Percentiles rank a stretch among this genome's conserved stretches.
Conservation (phyloP, 2,113 vertebrate species). For the Trinectes maculatus region DNA sequence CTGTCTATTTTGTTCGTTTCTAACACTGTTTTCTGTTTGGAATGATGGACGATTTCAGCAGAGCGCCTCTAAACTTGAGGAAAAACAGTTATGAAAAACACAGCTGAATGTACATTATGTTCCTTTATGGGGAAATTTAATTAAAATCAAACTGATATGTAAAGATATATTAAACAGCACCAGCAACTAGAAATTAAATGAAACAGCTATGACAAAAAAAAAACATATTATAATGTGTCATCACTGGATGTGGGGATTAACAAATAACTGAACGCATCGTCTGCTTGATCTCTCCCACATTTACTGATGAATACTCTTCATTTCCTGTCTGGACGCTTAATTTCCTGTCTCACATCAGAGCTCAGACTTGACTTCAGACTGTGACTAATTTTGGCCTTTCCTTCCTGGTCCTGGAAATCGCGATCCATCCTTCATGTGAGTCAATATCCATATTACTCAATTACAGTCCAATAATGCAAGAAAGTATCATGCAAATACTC, state of each 20-base stretch:
- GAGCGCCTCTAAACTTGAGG: background rate
- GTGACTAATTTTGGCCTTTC: conserved; percentile 5
- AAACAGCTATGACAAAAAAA: background rate
- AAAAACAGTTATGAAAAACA: background rate
- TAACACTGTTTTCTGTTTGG: conserved; percentile 36
- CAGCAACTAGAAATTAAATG: conserved; percentile 7
- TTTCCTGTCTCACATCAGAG: conserved; percentile 16
- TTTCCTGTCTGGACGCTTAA: conserved; percentile 34
- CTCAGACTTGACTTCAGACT: conserved; percentile 8
- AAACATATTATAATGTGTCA: background rate
- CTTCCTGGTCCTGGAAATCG: conserved; percentile 3
- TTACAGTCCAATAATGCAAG: conserved; percentile 52
- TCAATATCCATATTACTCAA: conserved; percentile 34
- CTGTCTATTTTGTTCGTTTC: conserved; percentile 37
- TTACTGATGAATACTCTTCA: conserved; percentile 17
- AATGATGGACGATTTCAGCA: conserved; percentile 30
- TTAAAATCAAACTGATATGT: conserved; percentile 29
- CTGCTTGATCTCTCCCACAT: conserved; percentile 14
- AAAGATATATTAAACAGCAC: conserved; percentile 15
- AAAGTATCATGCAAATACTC: conserved; percentile 65
- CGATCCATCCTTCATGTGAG: background rate
- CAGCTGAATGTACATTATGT: conserved; percentile 6
- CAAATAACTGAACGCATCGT: conserved; percentile 15
- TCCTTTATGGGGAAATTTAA: conserved; percentile 5
- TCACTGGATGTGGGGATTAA: conserved; percentile 10